Percentiles rank a stretch among this genome's conserved stretches.
Evolutionary conservation across 2,888 invertebrate genomes (phyloP).

Genomic region (Agriopis aurantiaria): DNA sequence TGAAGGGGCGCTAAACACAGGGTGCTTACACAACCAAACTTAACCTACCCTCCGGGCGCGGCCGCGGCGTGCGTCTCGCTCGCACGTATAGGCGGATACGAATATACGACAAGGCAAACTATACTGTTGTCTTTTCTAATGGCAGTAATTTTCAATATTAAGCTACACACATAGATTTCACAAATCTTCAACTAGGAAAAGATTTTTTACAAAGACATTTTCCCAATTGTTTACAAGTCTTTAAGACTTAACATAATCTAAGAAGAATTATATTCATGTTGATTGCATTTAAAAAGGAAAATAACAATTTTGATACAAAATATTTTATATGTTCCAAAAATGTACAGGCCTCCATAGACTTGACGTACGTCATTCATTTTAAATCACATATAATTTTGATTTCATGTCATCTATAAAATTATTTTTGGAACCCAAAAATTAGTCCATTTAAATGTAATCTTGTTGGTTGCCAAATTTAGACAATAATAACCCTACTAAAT

Average conservation of each 20-base stretch:
- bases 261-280: not conserved
- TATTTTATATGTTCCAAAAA: not conserved
- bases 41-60: slow-evolving; percentile 69
- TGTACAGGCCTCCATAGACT: slow-evolving; percentile 10
- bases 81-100: slow-evolving; percentile 60
- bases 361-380: not conserved
- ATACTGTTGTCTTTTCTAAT: slow-evolving; percentile 45
- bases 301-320: not conserved
- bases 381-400: not conserved
- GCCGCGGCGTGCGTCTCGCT: slow-evolving; percentile 54
- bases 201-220: not conserved
- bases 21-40: slow-evolving; percentile 77
- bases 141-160: slow-evolving; percentile 31
- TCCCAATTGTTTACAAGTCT: slow-evolving; percentile 3
- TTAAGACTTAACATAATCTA: not conserved
- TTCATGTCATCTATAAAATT: not conserved
- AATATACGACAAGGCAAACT: slow-evolving; percentile 48
- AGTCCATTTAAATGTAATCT: slow-evolving; percentile 11
- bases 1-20: slow-evolving; percentile 56
- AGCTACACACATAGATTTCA: slow-evolving; percentile 20
- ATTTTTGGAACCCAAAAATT: not conserved
- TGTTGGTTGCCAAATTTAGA: slow-evolving; percentile 37
- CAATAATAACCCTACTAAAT: slow-evolving; percentile 49
- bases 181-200: slow-evolving; percentile 10
- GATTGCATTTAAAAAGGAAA: slow-evolving; percentile 2